These are phyloP conservation scores for Andrena flavipes DNA, from an alignment of 2,888 invertebrate genomes.

Conservation along the genomic window DNA sequence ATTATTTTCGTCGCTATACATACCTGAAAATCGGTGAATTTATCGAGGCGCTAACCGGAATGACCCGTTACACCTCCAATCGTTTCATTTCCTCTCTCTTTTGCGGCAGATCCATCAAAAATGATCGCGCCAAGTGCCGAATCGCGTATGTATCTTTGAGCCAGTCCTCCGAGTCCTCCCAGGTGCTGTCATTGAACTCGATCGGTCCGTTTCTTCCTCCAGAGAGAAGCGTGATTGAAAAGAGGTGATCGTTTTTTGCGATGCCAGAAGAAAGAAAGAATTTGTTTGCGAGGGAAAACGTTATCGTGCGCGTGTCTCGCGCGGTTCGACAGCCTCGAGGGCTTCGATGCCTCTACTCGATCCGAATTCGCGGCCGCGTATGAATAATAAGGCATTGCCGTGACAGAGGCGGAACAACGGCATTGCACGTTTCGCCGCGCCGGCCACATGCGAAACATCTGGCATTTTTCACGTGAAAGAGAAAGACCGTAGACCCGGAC, in stretches of 20 bases:
- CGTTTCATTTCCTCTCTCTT: no score
- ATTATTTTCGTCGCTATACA: no score
- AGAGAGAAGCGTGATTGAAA: neutral
- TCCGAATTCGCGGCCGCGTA: slow-evolving; percentile 70
- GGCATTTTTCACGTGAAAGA: slow-evolving; percentile 84
- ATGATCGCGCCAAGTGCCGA: no score
- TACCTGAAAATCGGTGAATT: no score
- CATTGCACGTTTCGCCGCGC: slow-evolving; percentile 71
- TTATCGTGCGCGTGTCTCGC: slow-evolving; percentile 38
- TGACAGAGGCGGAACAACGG: slow-evolving; percentile 70
- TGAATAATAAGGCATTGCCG: slow-evolving; percentile 74
- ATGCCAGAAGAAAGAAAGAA: slow-evolving; percentile 39
- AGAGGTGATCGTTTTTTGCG: slow-evolving; percentile 5
- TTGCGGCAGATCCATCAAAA: no score
- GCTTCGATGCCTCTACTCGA: slow-evolving; percentile 33
- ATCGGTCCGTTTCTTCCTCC: neutral
- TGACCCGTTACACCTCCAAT: no score
- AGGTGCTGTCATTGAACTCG: slow-evolving; percentile 6
- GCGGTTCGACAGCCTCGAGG: slow-evolving; percentile 42
- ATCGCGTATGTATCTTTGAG: no score
- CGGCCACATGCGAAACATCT: slow-evolving; percentile 85
- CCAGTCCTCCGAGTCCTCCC: no score
- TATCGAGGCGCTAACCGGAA: no score
- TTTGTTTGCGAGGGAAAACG: neutral
- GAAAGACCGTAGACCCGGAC: slow-evolving; percentile 69